Evolutionary conservation across 2,113 vertebrate species (phyloP).

Genomic region (Tragulus kanchil): DNA sequence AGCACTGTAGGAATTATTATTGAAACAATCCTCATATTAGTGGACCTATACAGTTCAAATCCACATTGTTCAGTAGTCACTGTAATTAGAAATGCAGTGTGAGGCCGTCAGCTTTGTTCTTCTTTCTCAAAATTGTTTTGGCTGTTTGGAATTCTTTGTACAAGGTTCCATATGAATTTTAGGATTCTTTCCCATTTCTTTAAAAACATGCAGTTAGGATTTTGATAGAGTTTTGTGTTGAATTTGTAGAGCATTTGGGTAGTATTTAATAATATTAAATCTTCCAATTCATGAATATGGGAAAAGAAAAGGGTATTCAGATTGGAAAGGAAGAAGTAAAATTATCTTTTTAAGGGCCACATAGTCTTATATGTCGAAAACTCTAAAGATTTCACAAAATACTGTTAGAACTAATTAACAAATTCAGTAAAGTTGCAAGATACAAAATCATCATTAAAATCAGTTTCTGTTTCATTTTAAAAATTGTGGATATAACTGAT

Average conservation of each 20-base stretch:
- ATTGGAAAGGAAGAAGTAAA: not conserved
- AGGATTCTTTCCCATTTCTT: not conserved
- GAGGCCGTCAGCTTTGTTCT: not conserved
- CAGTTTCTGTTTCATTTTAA: not conserved
- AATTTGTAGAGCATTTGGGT: not conserved
- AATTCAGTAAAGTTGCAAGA: not conserved
- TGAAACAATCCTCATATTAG: not conserved
- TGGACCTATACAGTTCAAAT: not conserved
- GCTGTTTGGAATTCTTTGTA: not conserved
- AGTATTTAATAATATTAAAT: not conserved
- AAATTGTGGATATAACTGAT: not conserved
- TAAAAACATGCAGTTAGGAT: not conserved
- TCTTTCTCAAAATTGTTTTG: not conserved
- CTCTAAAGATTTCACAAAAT: not conserved
- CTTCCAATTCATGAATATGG: not conserved
- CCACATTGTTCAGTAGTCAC: not conserved
- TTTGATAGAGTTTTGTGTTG: not conserved
- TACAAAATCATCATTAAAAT: conserved; percentile 13
- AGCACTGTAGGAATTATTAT: not conserved
- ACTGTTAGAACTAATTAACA: not conserved
- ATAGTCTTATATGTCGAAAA: not conserved
- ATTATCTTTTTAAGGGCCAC: not conserved
- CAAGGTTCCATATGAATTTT: not conserved
- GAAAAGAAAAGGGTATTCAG: not conserved
- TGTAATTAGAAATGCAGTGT: not conserved